Evolutionary conservation across 2,888 invertebrate genomes (phyloP).

Genomic region (Bembecia ichneumoniformis): DNA sequence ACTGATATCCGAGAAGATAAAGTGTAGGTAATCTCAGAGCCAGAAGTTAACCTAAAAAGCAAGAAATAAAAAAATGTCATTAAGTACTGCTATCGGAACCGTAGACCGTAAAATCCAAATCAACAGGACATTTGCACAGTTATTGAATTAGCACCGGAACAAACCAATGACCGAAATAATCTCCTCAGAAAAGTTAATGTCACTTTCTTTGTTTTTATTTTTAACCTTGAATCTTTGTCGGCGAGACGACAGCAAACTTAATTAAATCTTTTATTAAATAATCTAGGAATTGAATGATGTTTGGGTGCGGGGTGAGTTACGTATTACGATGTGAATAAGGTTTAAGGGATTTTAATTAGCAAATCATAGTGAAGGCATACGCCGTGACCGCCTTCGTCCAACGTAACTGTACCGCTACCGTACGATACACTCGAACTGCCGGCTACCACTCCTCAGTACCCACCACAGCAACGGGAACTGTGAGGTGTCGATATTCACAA

Average conservation of each 20-base stretch:
- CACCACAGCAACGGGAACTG: slow-evolving; percentile 57
- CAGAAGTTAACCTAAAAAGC: neutral
- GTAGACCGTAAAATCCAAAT: slow-evolving; percentile 38
- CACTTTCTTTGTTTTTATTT: slow-evolving; percentile 20
- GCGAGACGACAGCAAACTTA: neutral
- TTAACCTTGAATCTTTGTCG: slow-evolving; percentile 18
- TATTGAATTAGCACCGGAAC: slow-evolving; percentile 34
- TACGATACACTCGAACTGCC: slow-evolving; percentile 40
- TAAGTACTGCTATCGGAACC: slow-evolving; percentile 29
- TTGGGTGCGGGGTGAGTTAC: slow-evolving; percentile 27
- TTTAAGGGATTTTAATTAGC: slow-evolving; percentile 55
- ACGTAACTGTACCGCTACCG: slow-evolving; percentile 59
- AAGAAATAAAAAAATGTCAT: slow-evolving; percentile 16
- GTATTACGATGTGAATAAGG: slow-evolving; percentile 46
- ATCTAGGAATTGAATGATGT: slow-evolving; percentile 31
- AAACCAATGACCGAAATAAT: slow-evolving; percentile 18
- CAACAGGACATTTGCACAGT: slow-evolving; percentile 19
- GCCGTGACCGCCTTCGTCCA: slow-evolving; percentile 48
- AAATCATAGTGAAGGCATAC: slow-evolving; percentile 44
- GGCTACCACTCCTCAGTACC: slow-evolving; percentile 20
- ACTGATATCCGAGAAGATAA: too few relatives aligned
- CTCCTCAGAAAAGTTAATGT: slow-evolving; percentile 11
- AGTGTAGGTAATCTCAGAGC: too few relatives aligned
- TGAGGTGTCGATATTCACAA: slow-evolving; percentile 21
- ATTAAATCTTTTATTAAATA: slow-evolving; percentile 2